phyloP scores from a whole-genome alignment of 2,113 vertebrate species.

The Mormoops blainvillei region DNA sequence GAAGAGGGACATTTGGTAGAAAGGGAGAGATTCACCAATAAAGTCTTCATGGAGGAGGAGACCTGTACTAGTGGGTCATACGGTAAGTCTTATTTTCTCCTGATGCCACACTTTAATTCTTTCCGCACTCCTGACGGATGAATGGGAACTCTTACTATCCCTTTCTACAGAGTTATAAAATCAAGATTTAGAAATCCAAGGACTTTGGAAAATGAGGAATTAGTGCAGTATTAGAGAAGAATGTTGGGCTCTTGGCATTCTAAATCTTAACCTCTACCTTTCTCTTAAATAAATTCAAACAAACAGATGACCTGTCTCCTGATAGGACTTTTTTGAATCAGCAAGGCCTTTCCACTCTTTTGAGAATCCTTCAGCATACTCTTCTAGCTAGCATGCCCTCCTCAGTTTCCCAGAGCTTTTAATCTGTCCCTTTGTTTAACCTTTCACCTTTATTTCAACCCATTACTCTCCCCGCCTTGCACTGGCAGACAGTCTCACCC shows the following conservation, averaged over 20 bases:
- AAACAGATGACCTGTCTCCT: slow-evolving; percentile 2
- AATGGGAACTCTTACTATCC: not conserved
- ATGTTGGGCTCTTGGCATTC: not conserved
- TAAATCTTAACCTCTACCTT: not conserved
- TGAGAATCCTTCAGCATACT: not conserved
- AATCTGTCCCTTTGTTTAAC: not conserved
- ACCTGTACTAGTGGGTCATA: accelerated
- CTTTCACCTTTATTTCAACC: not conserved
- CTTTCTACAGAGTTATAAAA: not conserved
- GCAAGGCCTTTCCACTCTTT: not conserved
- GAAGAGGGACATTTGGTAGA: not conserved
- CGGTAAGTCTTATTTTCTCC: not conserved
- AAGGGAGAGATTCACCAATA: not conserved
- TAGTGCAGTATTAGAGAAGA: not conserved
- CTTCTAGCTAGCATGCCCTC: not conserved
- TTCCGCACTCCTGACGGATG: not conserved
- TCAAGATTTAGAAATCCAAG: not conserved
- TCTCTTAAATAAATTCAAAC: not conserved
- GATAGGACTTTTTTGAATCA: not conserved
- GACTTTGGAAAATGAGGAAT: slow-evolving; percentile 1
- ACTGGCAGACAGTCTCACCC: not conserved
- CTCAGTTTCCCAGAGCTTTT: not conserved
- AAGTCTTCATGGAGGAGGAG: not conserved
- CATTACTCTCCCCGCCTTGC: not conserved
- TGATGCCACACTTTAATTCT: not conserved